These are phyloP conservation scores for Pungitius pungitius DNA, from an alignment of 2,113 vertebrate species.

Conservation along the genomic window DNA sequence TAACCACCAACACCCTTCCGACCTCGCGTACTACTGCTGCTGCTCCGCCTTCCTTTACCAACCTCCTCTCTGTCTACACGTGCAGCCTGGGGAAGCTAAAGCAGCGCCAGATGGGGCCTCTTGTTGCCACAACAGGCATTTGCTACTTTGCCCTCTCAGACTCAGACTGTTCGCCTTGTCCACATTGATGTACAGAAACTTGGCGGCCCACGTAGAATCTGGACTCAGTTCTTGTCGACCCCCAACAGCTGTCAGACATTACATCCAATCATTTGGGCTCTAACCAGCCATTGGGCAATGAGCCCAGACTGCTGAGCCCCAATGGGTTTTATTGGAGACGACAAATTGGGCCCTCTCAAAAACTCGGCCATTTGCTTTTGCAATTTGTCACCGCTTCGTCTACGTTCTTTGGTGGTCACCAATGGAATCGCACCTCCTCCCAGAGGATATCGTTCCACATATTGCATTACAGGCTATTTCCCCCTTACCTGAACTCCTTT, in stretches of 20 bases:
- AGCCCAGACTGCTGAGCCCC: slow-evolving; percentile 70
- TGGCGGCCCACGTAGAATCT: slow-evolving; percentile 63
- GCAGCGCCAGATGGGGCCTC: slow-evolving; percentile 69
- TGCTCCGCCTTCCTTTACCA: background rate
- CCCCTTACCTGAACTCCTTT: background rate
- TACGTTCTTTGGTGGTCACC: slow-evolving; percentile 52
- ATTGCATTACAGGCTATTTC: slow-evolving; percentile 19
- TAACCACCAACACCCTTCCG: slow-evolving; percentile 38
- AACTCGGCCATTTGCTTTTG: slow-evolving; percentile 57
- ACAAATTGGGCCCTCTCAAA: slow-evolving; percentile 77
- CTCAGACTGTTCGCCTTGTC: slow-evolving; percentile 44
- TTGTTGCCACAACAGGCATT: slow-evolving; percentile 67
- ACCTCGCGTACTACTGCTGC: slow-evolving; percentile 17
- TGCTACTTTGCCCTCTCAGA: slow-evolving; percentile 38
- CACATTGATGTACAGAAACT: slow-evolving; percentile 75
- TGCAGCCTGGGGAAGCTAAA: slow-evolving; percentile 62
- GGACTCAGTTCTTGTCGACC: slow-evolving; percentile 57
- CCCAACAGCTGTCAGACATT: slow-evolving; percentile 80
- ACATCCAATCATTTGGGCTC: slow-evolving; percentile 74
- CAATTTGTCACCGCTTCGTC: slow-evolving; percentile 72
- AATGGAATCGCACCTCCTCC: slow-evolving; percentile 46
- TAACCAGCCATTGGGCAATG: slow-evolving; percentile 67
- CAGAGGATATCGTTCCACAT: slow-evolving; percentile 29
- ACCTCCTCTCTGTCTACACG: slow-evolving; percentile 45
- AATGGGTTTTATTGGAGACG: slow-evolving; percentile 75